Evolutionary conservation across 2,888 invertebrate species (phyloP).

Genomic region (Chrysotoxum bicinctum): DNA sequence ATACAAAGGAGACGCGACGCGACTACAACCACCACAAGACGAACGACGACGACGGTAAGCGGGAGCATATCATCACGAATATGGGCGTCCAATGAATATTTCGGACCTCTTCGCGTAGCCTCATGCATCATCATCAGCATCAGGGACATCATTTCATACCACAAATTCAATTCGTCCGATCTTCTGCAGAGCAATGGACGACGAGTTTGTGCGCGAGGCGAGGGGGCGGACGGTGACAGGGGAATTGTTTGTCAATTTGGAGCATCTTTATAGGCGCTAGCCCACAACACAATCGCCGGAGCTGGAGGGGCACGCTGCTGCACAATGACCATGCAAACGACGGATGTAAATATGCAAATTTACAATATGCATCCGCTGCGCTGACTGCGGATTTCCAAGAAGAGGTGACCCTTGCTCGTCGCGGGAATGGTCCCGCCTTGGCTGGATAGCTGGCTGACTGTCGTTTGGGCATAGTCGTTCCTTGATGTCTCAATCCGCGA

Average conservation of each 20-base stretch:
- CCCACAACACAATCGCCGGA: slow-evolving; percentile 67
- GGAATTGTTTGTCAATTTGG: slow-evolving; percentile 73
- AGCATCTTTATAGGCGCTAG: slow-evolving; percentile 73
- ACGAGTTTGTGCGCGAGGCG: background rate
- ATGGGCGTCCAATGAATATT: slow-evolving; percentile 72
- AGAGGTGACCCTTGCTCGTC: slow-evolving; percentile 50
- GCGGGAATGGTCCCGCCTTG: slow-evolving; percentile 59
- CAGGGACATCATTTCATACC: slow-evolving; percentile 64
- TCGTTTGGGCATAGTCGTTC: slow-evolving; percentile 28
- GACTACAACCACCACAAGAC: background rate
- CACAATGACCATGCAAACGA: slow-evolving; percentile 72
- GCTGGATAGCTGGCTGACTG: slow-evolving; percentile 22
- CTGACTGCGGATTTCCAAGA: slow-evolving; percentile 64
- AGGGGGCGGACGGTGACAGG: slow-evolving; percentile 51
- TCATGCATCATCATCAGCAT: slow-evolving; percentile 71
- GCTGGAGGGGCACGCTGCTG: slow-evolving; percentile 44
- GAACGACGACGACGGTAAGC: background rate
- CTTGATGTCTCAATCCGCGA: slow-evolving; percentile 72
- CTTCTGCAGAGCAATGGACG: slow-evolving; percentile 3
- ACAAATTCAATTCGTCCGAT: slow-evolving; percentile 63
- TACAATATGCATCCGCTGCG: slow-evolving; percentile 70
- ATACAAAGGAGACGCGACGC: slow-evolving; percentile 41
- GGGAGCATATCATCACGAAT: slow-evolving; percentile 70
- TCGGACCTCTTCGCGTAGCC: slow-evolving; percentile 57
- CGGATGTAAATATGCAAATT: slow-evolving; percentile 73